Conservation (phyloP, 2,797 vertebrate species). For the Microchirus variegatus region DNA sequence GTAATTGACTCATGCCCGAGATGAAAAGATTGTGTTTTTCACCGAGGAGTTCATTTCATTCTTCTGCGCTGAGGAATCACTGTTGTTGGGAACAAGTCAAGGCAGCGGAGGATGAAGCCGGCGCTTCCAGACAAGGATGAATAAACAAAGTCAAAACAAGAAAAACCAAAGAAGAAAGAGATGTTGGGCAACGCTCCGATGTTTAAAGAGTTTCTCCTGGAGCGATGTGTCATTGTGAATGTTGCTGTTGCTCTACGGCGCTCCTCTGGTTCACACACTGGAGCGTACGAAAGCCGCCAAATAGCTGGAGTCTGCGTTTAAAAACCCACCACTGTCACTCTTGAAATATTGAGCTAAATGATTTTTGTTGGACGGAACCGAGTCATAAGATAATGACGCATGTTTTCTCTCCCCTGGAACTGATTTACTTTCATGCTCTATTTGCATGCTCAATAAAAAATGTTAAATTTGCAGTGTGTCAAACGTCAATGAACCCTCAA, state of each 20-base stretch:
- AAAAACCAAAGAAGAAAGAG: constrained; percentile 61
- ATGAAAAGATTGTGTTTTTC: constrained; percentile 77
- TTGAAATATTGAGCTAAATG: constrained; percentile 48
- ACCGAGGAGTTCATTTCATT: constrained; percentile 64
- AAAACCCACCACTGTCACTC: constrained; percentile 60
- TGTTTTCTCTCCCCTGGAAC: constrained; percentile 37
- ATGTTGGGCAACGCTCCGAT: constrained; percentile 66
- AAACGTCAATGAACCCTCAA: constrained; percentile 26
- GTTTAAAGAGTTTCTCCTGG: constrained; percentile 61
- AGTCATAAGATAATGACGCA: constrained; percentile 35
- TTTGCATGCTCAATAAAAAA: constrained; percentile 51
- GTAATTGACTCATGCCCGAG: constrained; percentile 75
- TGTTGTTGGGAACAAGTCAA: constrained; percentile 73
- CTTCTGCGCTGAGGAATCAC: constrained; percentile 75
- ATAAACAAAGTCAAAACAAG: constrained; percentile 80
- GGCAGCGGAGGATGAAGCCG: constrained; percentile 63
- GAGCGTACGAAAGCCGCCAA: constrained; percentile 58
- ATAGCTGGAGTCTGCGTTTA: constrained; percentile 54
- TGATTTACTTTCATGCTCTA: constrained; percentile 35
- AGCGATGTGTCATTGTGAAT: constrained; percentile 63
- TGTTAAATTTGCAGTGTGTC: constrained; percentile 31
- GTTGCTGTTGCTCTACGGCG: constrained; percentile 44
- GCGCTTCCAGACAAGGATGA: constrained; percentile 69
- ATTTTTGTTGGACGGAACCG: constrained; percentile 52
- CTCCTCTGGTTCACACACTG: constrained; percentile 52